These are phyloP conservation scores for Macrosiphum euphorbiae DNA, from an alignment of 2,888 invertebrate species.

Conservation along the genomic window DNA sequence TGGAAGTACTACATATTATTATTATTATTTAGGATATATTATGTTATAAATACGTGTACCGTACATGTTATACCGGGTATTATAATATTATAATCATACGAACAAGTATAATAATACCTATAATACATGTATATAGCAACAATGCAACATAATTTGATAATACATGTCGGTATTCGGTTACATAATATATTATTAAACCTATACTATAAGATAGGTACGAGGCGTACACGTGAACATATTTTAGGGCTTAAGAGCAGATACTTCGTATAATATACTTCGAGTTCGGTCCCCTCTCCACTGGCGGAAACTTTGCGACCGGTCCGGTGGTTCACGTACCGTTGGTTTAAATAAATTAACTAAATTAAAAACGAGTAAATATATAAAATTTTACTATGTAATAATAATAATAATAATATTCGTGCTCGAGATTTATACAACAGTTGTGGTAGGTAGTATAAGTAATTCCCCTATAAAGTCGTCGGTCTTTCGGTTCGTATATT, in stretches of 20 bases:
- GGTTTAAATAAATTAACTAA: neutral
- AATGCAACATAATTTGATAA: neutral
- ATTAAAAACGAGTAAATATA: neutral
- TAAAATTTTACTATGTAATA: neutral
- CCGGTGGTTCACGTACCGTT: neutral
- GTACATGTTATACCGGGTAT: neutral
- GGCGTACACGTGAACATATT: neutral
- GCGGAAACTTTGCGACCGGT: neutral
- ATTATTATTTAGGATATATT: neutral
- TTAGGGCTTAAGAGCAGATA: neutral
- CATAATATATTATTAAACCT: neutral
- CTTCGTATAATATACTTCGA: neutral
- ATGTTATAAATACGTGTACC: neutral
- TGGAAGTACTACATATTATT: neutral
- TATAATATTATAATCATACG: neutral
- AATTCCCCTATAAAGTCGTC: too few relatives aligned
- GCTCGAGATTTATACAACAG: neutral
- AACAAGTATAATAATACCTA: neutral
- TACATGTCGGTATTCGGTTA: neutral
- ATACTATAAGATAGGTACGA: neutral
- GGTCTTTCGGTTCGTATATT: neutral
- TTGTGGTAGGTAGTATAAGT: too few relatives aligned
- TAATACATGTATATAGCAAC: neutral
- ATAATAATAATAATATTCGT: neutral
- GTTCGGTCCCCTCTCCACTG: neutral